Base-by-base conservation (phyloP, 2,888 invertebrate species). In the Strigamia transsilvanica region DNA sequence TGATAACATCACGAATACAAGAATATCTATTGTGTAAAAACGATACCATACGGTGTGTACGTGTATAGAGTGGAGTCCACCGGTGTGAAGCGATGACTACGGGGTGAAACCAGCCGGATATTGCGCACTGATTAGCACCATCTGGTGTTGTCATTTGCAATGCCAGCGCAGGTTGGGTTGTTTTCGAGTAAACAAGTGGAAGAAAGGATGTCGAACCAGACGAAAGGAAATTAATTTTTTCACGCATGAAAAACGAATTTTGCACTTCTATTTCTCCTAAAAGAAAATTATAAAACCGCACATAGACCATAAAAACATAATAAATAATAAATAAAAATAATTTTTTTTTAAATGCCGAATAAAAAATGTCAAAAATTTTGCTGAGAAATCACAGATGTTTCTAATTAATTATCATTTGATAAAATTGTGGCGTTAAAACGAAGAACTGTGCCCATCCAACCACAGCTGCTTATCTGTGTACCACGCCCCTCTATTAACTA, bases 21-120 rank as follows among this genome's bases (percentile, higher is more conserved):
- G 73, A 73, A 73, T 10, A 32, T 73, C 27, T 32, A 32, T n/a
- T 13, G 7, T 66, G 66, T 27, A 27, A 73, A 73, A 13, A 32
- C 12, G 73, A 32, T 73, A 73, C 73, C 73, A 73, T 73, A 73
- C 73, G 73, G 73, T 73, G 73, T 73, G 32, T 73, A 73, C 73
- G 73, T 73, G 73, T 23, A 73, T 73, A 32, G 13, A 0, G 27
- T 1, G 66, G 9, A 27, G 73, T 32, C 38, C 27, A 66, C 12
- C 46, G 56, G 56, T 56, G 18, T n/a, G 18, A 73, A 73, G 13
- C 73, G 32, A n/a, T 27, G 73, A 61, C 73, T 23, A 27, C 73
- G n/a, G 23, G n/a, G 73, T 73, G 73, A 18, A 56, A 56, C 32
- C 73, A 12, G 32, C 73, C 73, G 73, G 73, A 73, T 73, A 73